phyloP scores from a whole-genome alignment of 2,888 invertebrate species.

The Tethea ocularis region DNA sequence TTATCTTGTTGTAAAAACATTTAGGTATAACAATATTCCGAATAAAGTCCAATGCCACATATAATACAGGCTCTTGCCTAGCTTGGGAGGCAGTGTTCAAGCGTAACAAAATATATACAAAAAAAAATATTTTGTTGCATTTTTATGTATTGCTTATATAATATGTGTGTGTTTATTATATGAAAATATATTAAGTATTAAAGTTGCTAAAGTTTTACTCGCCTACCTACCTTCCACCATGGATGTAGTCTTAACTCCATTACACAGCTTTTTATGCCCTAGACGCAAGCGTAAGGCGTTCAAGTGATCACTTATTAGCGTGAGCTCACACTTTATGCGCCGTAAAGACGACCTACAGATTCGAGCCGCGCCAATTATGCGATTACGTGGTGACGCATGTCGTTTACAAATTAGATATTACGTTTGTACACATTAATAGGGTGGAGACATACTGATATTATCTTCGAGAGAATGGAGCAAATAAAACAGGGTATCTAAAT shows the following conservation, averaged over 20 bases:
- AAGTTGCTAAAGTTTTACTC: background rate
- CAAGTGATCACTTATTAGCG: conserved; percentile 57
- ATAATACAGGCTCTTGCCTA: too few species aligned
- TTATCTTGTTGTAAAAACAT: too few species aligned
- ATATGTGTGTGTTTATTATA: too few species aligned
- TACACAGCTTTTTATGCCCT: conserved; percentile 34
- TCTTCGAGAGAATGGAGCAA: too few species aligned
- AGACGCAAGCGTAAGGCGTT: conserved; percentile 22
- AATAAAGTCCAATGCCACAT: too few species aligned
- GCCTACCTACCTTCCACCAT: background rate
- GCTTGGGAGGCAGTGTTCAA: too few species aligned
- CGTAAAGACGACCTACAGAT: conserved; percentile 52
- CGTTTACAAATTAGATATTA: conserved; percentile 30
- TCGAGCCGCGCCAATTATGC: conserved; percentile 33
- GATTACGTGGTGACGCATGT: conserved; percentile 42
- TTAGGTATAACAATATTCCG: too few species aligned
- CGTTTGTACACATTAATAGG: background rate
- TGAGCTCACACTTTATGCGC: conserved; percentile 46
- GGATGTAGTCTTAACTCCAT: conserved; percentile 18
- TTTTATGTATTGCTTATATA: too few species aligned
- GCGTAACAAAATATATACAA: too few species aligned
- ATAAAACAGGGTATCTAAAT: too few species aligned
- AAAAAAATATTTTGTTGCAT: too few species aligned
- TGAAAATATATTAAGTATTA: too few species aligned
- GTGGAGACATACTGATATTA: background rate